Conservation (phyloP, 2,113 vertebrate genomes). For the Sorex araneus region DNA sequence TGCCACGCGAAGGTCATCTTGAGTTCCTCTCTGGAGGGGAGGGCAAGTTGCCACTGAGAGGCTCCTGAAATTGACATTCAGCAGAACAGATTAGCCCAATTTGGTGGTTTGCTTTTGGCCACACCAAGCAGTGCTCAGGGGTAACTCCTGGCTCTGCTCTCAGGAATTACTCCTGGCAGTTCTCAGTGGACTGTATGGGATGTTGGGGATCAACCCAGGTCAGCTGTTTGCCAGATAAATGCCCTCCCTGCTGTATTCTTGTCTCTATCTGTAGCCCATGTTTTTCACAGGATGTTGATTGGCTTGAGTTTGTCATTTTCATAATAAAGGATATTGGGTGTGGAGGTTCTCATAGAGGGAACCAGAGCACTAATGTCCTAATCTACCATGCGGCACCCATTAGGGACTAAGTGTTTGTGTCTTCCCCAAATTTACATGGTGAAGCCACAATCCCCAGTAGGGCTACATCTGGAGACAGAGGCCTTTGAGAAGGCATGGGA, state of each 20-base stretch:
- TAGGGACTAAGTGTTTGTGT: not conserved
- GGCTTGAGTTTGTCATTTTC: not conserved
- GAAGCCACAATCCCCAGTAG: too few relatives aligned
- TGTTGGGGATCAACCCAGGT: too few relatives aligned
- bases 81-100: not conserved
- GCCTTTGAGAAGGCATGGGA: not conserved
- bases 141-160: too few relatives aligned
- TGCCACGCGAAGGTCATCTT: too few relatives aligned
- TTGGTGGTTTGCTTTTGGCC: not conserved
- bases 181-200: too few relatives aligned
- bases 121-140: not conserved
- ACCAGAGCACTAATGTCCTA: too few relatives aligned
- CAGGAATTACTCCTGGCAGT: too few relatives aligned
- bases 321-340: not conserved
- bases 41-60: not conserved
- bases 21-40: not conserved
- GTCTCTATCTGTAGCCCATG: too few relatives aligned
- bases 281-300: not conserved
- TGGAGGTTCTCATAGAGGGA: not conserved
- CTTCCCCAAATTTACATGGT: too few relatives aligned
- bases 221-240: too few relatives aligned
- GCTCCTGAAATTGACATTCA: not conserved
- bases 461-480: not conserved
- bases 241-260: too few relatives aligned
- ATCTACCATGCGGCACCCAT: not conserved